A percentile compares a stretch with the other conserved stretches of the same genome.
Evolutionary conservation across 2,888 invertebrate genomes (phyloP).

Genomic region (Noctua pronuba): DNA sequence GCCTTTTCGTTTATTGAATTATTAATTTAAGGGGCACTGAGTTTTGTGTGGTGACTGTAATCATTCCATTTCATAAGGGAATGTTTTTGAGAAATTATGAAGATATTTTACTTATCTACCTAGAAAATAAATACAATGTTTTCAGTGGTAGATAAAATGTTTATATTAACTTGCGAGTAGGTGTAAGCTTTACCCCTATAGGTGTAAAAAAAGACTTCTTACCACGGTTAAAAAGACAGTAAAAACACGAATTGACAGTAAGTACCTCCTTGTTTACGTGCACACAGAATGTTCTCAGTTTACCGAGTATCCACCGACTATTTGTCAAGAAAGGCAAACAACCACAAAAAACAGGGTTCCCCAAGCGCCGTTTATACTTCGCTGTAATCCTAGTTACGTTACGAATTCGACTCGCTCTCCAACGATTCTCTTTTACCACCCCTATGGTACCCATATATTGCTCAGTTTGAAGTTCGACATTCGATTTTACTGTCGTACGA

Average conservation of each 20-base stretch:
- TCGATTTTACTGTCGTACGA: slow-evolving; percentile 54
- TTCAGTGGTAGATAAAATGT: background rate
- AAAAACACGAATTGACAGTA: slow-evolving; percentile 3
- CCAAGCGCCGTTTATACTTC: slow-evolving; percentile 8
- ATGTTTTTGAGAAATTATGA: background rate
- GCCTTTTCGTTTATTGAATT: slow-evolving; percentile 24
- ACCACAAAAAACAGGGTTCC: slow-evolving; percentile 27
- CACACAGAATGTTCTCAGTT: slow-evolving; percentile 36
- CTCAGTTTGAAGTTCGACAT: slow-evolving; percentile 45
- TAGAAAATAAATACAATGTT: background rate
- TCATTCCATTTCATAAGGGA: background rate
- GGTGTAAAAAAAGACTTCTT: background rate
- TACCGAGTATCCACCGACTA: slow-evolving; percentile 22
- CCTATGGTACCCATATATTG: slow-evolving; percentile 35
- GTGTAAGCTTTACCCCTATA: background rate
- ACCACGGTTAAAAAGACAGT: background rate
- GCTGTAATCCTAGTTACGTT: slow-evolving; percentile 44
- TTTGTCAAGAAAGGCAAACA: slow-evolving; percentile 32
- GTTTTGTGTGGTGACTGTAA: background rate
- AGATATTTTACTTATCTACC: background rate
- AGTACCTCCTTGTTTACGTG: slow-evolving; percentile 4
- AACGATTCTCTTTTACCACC: slow-evolving; percentile 24
- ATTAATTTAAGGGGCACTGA: slow-evolving; percentile 13
- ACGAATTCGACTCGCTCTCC: slow-evolving; percentile 36
- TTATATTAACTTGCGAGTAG: background rate